Evolutionary conservation across 2,113 vertebrate genomes (phyloP).

Genomic region (Lepus timidus): DNA sequence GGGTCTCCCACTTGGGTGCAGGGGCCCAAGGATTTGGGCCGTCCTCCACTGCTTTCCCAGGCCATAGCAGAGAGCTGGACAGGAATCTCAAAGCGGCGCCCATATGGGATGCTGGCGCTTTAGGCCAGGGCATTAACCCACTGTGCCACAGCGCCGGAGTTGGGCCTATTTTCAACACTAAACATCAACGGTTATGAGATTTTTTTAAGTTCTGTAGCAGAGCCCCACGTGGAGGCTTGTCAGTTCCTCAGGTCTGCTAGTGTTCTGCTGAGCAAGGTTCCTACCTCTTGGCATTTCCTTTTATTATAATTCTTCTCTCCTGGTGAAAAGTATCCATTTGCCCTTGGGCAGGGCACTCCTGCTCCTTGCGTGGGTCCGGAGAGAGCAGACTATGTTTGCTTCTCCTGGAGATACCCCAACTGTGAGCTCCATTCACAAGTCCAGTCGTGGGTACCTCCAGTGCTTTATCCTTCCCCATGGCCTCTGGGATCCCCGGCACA

Average conservation of each 20-base stretch:
- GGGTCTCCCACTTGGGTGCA: no score
- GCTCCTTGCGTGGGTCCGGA: not conserved
- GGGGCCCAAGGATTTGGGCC: no score
- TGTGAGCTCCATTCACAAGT: not conserved
- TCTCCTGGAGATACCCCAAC: not conserved
- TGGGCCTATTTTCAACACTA: not conserved
- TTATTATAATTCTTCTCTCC: slow-evolving; percentile 9
- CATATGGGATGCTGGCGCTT: no score
- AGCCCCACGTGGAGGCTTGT: not conserved
- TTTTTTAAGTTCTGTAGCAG: not conserved
- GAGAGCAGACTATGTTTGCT: not conserved
- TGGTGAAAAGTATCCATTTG: not conserved
- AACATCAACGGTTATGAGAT: not conserved
- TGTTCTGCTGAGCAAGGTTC: not conserved
- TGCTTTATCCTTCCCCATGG: not conserved
- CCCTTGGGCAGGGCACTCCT: not conserved
- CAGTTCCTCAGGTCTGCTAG: not conserved
- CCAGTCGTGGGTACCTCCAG: not conserved
- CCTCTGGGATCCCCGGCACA: not conserved
- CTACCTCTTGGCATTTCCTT: not conserved
- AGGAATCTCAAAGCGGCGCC: no score
- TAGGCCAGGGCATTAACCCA: no score
- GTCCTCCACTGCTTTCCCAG: no score
- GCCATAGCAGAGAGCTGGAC: no score
- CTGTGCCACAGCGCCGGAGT: no score